A percentile compares a stretch with the other conserved stretches of the same genome.
These are phyloP conservation scores for Eumeta japonica DNA, from an alignment of 1,140 invertebrate genomes.

Conservation along the genomic window DNA sequence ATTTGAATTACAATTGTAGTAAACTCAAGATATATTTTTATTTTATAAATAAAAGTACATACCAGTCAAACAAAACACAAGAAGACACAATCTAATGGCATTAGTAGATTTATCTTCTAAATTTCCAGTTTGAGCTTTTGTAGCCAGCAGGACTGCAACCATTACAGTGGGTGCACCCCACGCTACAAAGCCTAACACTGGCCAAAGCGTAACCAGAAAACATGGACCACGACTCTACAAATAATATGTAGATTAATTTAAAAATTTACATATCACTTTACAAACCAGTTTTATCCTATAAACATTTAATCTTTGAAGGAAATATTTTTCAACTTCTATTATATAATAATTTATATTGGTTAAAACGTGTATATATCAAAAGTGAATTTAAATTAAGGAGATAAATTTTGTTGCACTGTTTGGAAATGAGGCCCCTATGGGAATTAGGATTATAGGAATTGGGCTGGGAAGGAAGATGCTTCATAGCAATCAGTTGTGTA, in stretches of 20 bases:
- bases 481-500: too few relatives aligned
- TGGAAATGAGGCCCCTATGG: too few relatives aligned
- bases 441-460: too few relatives aligned
- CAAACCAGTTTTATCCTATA: not conserved
- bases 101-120: conserved; percentile 31
- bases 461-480: too few relatives aligned
- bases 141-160: conserved; percentile 58
- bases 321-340: not conserved
- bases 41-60: conserved; percentile 5
- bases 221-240: conserved; percentile 77
- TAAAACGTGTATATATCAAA: not conserved
- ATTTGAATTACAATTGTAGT: too few relatives aligned
- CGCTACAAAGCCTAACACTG: conserved; percentile 68
- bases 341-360: not conserved
- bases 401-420: too few relatives aligned
- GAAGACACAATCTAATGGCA: conserved; percentile 36
- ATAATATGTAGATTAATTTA: too few relatives aligned
- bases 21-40: too few relatives aligned
- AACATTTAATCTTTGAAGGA: not conserved
- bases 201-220: conserved; percentile 73
- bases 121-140: conserved; percentile 30
- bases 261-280: conserved; percentile 22
- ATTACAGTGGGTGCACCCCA: conserved; percentile 68
- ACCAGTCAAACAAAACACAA: conserved; percentile 46
- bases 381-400: too few relatives aligned